Evolutionary conservation across 2,888 invertebrate genomes (phyloP).

Genomic region (Cosmorhoe ocellata): DNA sequence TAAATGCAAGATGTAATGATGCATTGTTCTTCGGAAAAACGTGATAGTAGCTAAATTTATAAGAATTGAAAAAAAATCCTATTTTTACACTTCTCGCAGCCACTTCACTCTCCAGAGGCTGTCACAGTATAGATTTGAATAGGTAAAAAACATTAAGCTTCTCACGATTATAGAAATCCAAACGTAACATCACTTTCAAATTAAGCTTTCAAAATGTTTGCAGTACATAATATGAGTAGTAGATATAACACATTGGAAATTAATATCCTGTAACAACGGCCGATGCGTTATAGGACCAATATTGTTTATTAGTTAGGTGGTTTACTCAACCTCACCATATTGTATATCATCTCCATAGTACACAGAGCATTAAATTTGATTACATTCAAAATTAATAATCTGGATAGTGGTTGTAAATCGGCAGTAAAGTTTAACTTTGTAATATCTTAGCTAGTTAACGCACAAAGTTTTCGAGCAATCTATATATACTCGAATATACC

Average conservation of each 20-base stretch:
- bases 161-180: too few species aligned
- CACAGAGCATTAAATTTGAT: slow-evolving; percentile 48
- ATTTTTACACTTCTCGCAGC: too few species aligned
- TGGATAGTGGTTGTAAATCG: slow-evolving; percentile 47
- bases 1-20: too few species aligned
- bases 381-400: slow-evolving; percentile 51
- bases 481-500: slow-evolving; percentile 26
- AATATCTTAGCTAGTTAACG: slow-evolving; percentile 43
- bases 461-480: slow-evolving; percentile 31
- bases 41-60: too few species aligned
- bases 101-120: too few species aligned
- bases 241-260: slow-evolving; percentile 41
- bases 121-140: too few species aligned
- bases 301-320: slow-evolving; percentile 59
- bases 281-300: slow-evolving; percentile 46
- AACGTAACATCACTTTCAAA: too few species aligned
- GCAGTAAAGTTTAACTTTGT: slow-evolving; percentile 45
- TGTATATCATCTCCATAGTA: slow-evolving; percentile 56
- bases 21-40: too few species aligned
- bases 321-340: slow-evolving; percentile 56
- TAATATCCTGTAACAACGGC: slow-evolving; percentile 57
- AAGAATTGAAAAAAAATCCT: too few species aligned
- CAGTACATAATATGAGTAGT: not conserved
- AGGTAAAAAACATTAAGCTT: too few species aligned
- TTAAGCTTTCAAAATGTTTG: slow-evolving; percentile 25